phyloP scores from a whole-genome alignment of 1,140 invertebrate species.

The Ips typographus region DNA sequence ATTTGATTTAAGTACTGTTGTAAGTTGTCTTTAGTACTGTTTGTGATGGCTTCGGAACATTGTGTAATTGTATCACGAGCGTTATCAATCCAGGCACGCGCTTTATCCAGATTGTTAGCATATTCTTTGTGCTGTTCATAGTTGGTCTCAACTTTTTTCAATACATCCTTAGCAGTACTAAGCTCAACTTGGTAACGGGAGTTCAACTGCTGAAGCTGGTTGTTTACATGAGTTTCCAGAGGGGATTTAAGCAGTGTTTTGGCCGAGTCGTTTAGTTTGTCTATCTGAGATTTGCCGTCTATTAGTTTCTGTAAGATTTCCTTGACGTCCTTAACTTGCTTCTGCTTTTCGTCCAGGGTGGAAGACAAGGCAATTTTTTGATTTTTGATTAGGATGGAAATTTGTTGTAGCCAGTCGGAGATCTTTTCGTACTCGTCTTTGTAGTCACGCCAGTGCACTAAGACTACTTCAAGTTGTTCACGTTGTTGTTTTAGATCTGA shows the following conservation, averaged over 20 bases:
- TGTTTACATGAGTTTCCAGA: slow-evolving; percentile 87
- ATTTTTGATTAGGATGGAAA: slow-evolving; percentile 88
- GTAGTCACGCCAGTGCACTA: slow-evolving; percentile 84
- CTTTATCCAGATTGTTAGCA: slow-evolving; percentile 74
- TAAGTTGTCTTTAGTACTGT: slow-evolving; percentile 79
- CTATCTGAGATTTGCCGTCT: slow-evolving; percentile 81
- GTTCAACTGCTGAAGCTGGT: slow-evolving; percentile 87
- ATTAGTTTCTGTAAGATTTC: slow-evolving; percentile 75
- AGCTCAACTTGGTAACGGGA: slow-evolving; percentile 88
- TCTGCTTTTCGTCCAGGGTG: slow-evolving; percentile 81
- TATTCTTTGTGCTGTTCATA: slow-evolving; percentile 85
- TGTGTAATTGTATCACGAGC: slow-evolving; percentile 81
- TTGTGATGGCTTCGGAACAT: slow-evolving; percentile 75
- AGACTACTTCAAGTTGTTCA: slow-evolving; percentile 76
- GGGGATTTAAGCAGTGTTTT: slow-evolving; percentile 77
- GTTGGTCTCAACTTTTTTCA: slow-evolving; percentile 91
- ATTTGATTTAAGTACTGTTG: slow-evolving; percentile 80
- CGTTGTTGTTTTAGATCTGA: slow-evolving; percentile 82
- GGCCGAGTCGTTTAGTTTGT: slow-evolving; percentile 79
- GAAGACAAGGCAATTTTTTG: slow-evolving; percentile 83
- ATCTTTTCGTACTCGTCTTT: slow-evolving; percentile 90
- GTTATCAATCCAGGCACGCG: slow-evolving; percentile 86
- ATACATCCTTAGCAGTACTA: slow-evolving; percentile 88
- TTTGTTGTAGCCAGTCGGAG: slow-evolving; percentile 92
- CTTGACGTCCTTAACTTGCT: slow-evolving; percentile 78